A percentile compares a stretch with the other conserved stretches of the same genome.
Evolutionary conservation across 1,140 invertebrate genomes (phyloP).

Genomic region (Thaumatotibia leucotreta): DNA sequence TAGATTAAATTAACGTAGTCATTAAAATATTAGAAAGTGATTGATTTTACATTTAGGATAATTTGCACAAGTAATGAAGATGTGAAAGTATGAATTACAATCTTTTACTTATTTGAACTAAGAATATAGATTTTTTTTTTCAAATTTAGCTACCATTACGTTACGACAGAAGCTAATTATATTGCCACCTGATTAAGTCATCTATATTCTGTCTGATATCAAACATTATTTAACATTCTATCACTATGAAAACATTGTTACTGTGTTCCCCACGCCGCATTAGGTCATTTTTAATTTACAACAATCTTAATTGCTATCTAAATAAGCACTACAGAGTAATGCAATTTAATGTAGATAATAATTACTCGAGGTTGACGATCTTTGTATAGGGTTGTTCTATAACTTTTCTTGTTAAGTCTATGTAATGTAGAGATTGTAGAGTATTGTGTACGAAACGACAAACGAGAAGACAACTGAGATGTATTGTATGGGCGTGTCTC

Average conservation of each 20-base stretch:
- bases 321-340: background rate
- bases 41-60: background rate
- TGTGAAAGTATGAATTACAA: background rate
- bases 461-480: no score
- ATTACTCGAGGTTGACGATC: background rate
- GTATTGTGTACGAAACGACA: no score
- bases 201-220: no score
- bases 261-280: background rate
- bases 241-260: background rate
- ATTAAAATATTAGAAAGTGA: background rate
- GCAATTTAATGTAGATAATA: background rate
- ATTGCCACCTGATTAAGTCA: no score
- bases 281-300: background rate
- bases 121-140: no score
- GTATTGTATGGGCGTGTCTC: no score
- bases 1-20: background rate
- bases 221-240: no score
- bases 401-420: background rate
- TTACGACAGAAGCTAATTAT: no score
- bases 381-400: background rate
- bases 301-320: slow-evolving; percentile 9
- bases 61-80: background rate
- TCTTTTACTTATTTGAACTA: background rate
- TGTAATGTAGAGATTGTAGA: no score
- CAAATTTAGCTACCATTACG: no score